Evolutionary conservation across 2,113 vertebrate genomes (phyloP), one percentile per base, ranked within the genome.

Genomic region (Promerops cafer): DNA sequence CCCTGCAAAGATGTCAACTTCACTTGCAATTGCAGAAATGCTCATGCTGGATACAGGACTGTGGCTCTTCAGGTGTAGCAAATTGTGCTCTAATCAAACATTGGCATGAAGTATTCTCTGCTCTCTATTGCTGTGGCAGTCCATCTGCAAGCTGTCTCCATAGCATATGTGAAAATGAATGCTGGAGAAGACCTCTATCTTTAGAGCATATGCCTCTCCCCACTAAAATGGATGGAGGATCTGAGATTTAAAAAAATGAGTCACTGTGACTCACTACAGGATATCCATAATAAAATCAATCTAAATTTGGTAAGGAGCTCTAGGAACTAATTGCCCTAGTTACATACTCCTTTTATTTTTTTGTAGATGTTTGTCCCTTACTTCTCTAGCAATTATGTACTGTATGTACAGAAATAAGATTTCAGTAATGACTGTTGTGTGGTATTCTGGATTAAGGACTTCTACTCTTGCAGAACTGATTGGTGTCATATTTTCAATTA

Each of bases 301-400:
- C 69, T 74, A 54, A 80, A 74, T 94, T 70, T 83, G 79, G 35
- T 69, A 61, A 76, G 28, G 45, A 94, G 42, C 68, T 86, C 70
- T 53, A 86, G 82, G 71, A 94, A 74, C 11, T 80, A 83, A 61
- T 81, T 90, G 65, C 47, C 65, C 33, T 65, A 53, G 63, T 71
- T 85, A 50, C 65, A 53, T 82, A 88, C 7, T 23, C 1, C 0
- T n/a, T 35, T 60, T 30, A 14, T 52, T 80, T 91, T 89, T 74
- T 82, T 33, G 56, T 78, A 68, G 20, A 33, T 64, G 10, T 70
- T 84, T 96, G 27, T 81, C 44, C 30, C 16, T 78, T 80, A 37
- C 47, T 30, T 68, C 37, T 89, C 10, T 37, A 49, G 52, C 31
- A 87, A 24, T 86, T 90, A 52, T 4, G 12, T 64, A 21, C 40